A percentile compares a stretch with the other conserved stretches of the same genome.
Conservation (phyloP, 1,140 invertebrate species). For the Pachyrhynchus sulphureomaculatus region DNA sequence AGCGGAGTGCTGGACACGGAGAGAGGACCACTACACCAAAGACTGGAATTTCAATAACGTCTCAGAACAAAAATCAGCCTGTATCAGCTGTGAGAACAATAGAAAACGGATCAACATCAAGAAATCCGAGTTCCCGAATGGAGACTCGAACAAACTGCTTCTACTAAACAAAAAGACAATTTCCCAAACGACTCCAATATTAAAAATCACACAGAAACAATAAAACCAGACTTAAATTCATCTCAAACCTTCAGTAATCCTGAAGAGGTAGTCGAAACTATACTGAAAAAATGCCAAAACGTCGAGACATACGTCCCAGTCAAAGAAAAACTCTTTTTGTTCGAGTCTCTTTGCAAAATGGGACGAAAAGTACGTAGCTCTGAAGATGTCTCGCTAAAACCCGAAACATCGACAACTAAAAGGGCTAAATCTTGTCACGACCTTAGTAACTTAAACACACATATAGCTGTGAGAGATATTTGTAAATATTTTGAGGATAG, state of each 20-base stretch:
- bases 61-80: not conserved
- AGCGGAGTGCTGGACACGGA: conserved; percentile 39
- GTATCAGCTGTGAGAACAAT: conserved; percentile 1
- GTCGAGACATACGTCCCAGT: conserved; percentile 62
- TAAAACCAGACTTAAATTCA: not conserved
- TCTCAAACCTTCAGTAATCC: not conserved
- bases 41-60: conserved; percentile 38
- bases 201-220: not conserved
- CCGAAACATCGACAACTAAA: conserved; percentile 52
- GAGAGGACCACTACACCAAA: conserved; percentile 30
- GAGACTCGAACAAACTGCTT: not conserved
- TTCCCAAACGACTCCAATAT: not conserved
- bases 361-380: conserved; percentile 57
- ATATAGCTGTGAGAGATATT: conserved; percentile 59
- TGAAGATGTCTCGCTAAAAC: conserved; percentile 53
- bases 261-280: conserved; percentile 54
- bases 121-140: not conserved
- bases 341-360: conserved; percentile 59
- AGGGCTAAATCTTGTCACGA: conserved; percentile 62
- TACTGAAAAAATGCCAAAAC: conserved; percentile 60
- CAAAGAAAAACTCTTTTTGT: conserved; percentile 61
- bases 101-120: no score
- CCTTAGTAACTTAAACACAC: conserved; percentile 52
- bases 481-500: conserved; percentile 61
- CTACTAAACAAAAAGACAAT: not conserved